Evolutionary conservation across 2,797 vertebrate species (phyloP), one percentile per base, ranked within the genome.

Genomic region (Fundulus diaphanus): DNA sequence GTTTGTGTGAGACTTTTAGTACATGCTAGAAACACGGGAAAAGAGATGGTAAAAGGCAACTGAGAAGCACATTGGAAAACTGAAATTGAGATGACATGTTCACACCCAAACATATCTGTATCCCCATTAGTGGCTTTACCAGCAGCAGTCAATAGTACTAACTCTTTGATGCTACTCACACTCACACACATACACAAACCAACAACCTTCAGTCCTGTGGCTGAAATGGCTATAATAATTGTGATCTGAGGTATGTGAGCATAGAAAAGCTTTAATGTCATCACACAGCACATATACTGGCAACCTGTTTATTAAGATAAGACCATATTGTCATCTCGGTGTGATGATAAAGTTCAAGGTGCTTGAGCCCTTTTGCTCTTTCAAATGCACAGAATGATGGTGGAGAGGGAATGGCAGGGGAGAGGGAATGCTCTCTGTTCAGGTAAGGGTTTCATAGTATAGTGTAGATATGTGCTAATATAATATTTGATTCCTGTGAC

Each of bases 311-410:
- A 88, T 80, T 83, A 73, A 87, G 88, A 92, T 90, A 90, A 90
- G 77, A 79, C 72, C 72, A 84, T 87, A 90, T 90, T 91, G 88
- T 73, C 87, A 90, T 76, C 44, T 88, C 81, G 73, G 77, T 85
- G 59, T 85, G 65, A 77, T 86, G 82, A 90, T 90, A 89, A 89
- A 91, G 92, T 93, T 92, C 90, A 92, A 93, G 92, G 89, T 85
- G 69, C 63, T 42, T 68, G 31, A 86, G 78, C 70, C 83, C 87
- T 85, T 87, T 44, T 83, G 85, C 57, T 86, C 87, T 82, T 89
- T 90, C 67, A 80, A 76, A 76, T 61, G 46, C 73, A 65, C n/a
- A 73, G 65, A 22, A 78, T 83, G 76, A 63, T 73, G 20, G 27
- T 70, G 40, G 44, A 68, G 20, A 65, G 24, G 68, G 11, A 66